A percentile compares a stretch with the other conserved stretches of the same genome.
phyloP scores from a whole-genome alignment of 2,113 vertebrate genomes.

The Crypturellus undulatus region DNA sequence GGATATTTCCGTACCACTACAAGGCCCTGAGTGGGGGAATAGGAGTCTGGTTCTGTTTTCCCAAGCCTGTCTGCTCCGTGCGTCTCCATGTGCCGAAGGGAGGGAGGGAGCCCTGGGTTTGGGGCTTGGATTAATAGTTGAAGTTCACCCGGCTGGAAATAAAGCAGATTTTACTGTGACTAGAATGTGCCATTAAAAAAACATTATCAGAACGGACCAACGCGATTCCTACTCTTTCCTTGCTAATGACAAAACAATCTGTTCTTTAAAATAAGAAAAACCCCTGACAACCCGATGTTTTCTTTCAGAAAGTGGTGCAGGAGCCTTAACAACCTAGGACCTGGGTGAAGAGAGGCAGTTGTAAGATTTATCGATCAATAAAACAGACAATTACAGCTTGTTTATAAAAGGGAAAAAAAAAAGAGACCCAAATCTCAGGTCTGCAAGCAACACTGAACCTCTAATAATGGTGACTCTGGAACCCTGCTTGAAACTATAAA shows the following conservation, averaged over 20 bases:
- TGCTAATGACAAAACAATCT: constrained; percentile 71
- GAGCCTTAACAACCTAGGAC: constrained; percentile 29
- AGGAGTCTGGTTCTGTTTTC: background rate
- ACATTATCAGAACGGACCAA: constrained; percentile 39
- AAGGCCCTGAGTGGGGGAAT: background rate
- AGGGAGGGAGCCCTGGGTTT: background rate
- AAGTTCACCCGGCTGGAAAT: constrained; percentile 58
- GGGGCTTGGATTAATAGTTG: constrained; percentile 41
- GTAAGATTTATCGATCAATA: constrained; percentile 82
- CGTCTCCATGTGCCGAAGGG: background rate
- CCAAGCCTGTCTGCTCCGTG: background rate
- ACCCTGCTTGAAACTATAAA: constrained; percentile 76
- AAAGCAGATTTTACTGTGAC: constrained; percentile 42
- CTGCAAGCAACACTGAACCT: constrained; percentile 41
- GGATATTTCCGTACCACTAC: constrained; percentile 30
- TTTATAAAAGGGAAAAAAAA: constrained; percentile 67
- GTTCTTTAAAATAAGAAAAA: constrained; percentile 37
- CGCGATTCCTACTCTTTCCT: constrained; percentile 39
- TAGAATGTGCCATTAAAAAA: constrained; percentile 70
- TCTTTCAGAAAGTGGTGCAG: constrained; percentile 3
- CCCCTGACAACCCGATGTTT: background rate
- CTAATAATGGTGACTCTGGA: constrained; percentile 71
- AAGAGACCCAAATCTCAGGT: constrained; percentile 23
- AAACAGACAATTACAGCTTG: constrained; percentile 76
- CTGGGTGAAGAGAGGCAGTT: constrained; percentile 14